Percentiles rank a stretch among this genome's conserved stretches.
Evolutionary conservation across 2,888 invertebrate genomes (phyloP).

Genomic region (Seira ritae): DNA sequence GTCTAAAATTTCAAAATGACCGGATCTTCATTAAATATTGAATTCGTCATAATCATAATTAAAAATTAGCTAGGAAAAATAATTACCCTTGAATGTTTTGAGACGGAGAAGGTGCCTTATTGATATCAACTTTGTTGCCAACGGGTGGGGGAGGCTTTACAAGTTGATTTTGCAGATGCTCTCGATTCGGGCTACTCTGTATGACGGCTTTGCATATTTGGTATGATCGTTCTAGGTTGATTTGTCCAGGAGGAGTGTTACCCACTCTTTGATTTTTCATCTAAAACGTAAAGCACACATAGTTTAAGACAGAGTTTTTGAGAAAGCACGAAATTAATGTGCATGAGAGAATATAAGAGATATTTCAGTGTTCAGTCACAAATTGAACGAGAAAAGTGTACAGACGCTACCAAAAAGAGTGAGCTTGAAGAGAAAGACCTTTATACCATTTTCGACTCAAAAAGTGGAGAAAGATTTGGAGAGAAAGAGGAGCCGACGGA

Average conservation of each 20-base stretch:
- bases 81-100: constrained; percentile 52
- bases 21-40: not conserved
- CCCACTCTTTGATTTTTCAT: constrained; percentile 36
- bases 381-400: constrained; percentile 36
- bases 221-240: constrained; percentile 95
- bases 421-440: too few relatives aligned
- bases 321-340: not conserved
- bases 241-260: constrained; percentile 91
- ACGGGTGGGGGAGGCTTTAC: constrained; percentile 87
- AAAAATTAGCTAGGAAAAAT: too few relatives aligned
- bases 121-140: constrained; percentile 74
- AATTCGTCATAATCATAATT: too few relatives aligned
- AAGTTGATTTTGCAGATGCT: constrained; percentile 89
- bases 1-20: constrained; percentile 18
- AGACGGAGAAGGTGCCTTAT: constrained; percentile 28
- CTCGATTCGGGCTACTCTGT: constrained; percentile 93
- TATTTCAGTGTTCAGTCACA: constrained; percentile 26
- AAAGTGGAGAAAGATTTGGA: too few relatives aligned
- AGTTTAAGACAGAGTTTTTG: not conserved
- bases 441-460: too few relatives aligned
- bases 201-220: constrained; percentile 89
- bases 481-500: too few relatives aligned
- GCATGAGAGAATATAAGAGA: not conserved
- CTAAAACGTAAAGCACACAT: constrained; percentile 32
- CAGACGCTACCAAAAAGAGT: too few relatives aligned